Evolutionary conservation across 1,140 invertebrate species (phyloP).

Genomic region (Aphidius gifuensis): DNA sequence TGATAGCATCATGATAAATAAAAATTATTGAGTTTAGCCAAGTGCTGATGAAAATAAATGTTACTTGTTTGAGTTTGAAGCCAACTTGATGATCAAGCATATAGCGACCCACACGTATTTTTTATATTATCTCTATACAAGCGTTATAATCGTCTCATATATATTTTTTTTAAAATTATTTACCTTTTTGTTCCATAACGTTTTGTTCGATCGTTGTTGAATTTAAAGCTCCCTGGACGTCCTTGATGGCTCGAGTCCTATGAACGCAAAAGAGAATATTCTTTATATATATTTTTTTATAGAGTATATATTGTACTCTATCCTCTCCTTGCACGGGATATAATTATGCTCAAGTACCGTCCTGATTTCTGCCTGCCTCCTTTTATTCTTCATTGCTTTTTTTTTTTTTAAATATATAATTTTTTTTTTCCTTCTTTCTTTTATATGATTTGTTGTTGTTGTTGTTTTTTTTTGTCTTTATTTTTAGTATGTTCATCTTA

Average conservation of each 20-base stretch:
- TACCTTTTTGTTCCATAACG: constrained; percentile 2
- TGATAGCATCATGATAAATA: too few species aligned
- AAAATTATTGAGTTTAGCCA: too few species aligned
- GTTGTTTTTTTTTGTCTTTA: constrained; percentile 5
- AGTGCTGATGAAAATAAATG: too few species aligned
- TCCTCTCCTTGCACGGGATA: not conserved
- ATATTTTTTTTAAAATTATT: not conserved
- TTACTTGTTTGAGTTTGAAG: too few species aligned
- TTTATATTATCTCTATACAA: not conserved
- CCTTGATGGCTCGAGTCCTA: constrained; percentile 14
- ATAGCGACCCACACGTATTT: too few species aligned
- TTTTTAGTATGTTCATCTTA: not conserved
- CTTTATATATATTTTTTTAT: too few species aligned
- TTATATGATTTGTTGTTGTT: too few species aligned
- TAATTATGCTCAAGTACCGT: constrained; percentile 10
- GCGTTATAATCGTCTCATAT: constrained; percentile 11
- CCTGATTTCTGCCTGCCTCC: constrained; percentile 13
- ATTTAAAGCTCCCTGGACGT: constrained; percentile 13
- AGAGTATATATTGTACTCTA: not conserved
- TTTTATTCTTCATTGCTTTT: not conserved
- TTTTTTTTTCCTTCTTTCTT: not conserved
- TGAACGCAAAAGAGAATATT: constrained; percentile 7
- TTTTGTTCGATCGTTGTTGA: constrained; percentile 8
- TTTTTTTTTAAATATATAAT: constrained; percentile 4
- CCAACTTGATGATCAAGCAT: too few species aligned